A percentile compares a stretch with the other conserved stretches of the same genome.
Evolutionary conservation across 2,888 invertebrate genomes (phyloP).

Genomic region (Melinaea menophilus): DNA sequence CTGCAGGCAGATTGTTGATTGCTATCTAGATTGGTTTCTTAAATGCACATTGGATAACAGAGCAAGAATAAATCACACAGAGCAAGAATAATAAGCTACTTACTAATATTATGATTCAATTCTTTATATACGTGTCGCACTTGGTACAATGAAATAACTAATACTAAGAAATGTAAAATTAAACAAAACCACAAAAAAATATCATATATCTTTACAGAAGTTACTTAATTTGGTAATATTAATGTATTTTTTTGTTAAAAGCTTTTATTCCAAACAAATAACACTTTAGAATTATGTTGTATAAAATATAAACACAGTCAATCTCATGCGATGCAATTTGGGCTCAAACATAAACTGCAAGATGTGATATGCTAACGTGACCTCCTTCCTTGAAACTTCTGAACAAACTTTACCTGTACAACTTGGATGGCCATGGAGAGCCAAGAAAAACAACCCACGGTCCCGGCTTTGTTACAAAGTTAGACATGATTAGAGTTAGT

Average conservation of each 20-base stretch:
- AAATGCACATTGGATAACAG: not conserved
- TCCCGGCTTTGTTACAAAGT: conserved; percentile 11
- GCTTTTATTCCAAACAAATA: too few relatives aligned
- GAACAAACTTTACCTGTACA: conserved; percentile 34
- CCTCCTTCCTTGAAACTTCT: conserved; percentile 36
- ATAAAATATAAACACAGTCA: conserved; percentile 9
- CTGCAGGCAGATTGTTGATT: not conserved
- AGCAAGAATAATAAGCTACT: too few relatives aligned
- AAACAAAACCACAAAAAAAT: too few relatives aligned
- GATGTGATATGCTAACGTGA: conserved; percentile 44
- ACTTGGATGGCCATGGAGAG: conserved; percentile 28
- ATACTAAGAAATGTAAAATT: too few relatives aligned
- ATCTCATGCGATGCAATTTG: conserved; percentile 22
- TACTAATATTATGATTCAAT: too few relatives aligned
- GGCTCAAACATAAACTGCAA: conserved; percentile 23
- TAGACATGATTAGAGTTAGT: conserved; percentile 4
- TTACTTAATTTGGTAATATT: too few relatives aligned
- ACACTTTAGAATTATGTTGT: not conserved
- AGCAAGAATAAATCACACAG: not conserved
- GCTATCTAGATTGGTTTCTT: not conserved
- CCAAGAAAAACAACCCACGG: conserved; percentile 35
- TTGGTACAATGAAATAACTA: too few relatives aligned
- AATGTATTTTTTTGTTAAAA: too few relatives aligned
- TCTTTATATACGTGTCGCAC: too few relatives aligned
- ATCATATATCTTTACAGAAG: too few relatives aligned